Evolutionary conservation across 2,797 vertebrate species (phyloP).

Genomic region (Numenius phaeopus): DNA sequence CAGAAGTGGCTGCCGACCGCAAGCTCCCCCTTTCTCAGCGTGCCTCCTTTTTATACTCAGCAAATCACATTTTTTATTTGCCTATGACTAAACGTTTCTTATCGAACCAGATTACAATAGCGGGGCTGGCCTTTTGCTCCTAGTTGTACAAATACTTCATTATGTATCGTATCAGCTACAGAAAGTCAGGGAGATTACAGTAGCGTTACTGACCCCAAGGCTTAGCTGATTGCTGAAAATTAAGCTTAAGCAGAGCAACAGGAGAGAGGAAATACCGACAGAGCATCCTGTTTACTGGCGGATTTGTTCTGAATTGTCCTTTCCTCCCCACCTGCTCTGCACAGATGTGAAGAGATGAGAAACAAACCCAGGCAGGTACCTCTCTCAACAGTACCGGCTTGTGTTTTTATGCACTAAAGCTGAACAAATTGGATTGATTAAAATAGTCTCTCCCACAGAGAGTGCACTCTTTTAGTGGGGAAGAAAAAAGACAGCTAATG

Average conservation of each 20-base stretch:
- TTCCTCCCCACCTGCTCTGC: conserved; percentile 14
- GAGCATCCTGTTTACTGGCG: conserved; percentile 27
- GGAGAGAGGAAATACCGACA: not conserved
- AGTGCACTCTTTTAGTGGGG: not conserved
- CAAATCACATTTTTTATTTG: not conserved
- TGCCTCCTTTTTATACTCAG: not conserved
- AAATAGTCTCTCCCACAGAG: not conserved
- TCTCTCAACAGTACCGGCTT: not conserved
- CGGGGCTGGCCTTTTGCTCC: not conserved
- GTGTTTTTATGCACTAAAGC: not conserved
- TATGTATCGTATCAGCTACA: not conserved
- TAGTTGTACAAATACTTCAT: not conserved
- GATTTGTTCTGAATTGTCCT: conserved; percentile 37
- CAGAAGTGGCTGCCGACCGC: not conserved
- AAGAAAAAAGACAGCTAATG: not conserved
- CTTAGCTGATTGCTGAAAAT: conserved; percentile 26
- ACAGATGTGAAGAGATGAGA: conserved; percentile 31
- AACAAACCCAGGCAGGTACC: conserved; percentile 16
- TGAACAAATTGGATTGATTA: conserved; percentile 26
- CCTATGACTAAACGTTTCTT: not conserved
- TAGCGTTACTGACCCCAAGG: not conserved
- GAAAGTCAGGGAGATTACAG: not conserved
- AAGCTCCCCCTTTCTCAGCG: not conserved
- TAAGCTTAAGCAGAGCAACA: not conserved
- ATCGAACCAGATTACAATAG: not conserved